Percentiles rank a stretch among this genome's conserved stretches.
Conservation (phyloP, 2,797 vertebrate species). For the Helostoma temminkii region DNA sequence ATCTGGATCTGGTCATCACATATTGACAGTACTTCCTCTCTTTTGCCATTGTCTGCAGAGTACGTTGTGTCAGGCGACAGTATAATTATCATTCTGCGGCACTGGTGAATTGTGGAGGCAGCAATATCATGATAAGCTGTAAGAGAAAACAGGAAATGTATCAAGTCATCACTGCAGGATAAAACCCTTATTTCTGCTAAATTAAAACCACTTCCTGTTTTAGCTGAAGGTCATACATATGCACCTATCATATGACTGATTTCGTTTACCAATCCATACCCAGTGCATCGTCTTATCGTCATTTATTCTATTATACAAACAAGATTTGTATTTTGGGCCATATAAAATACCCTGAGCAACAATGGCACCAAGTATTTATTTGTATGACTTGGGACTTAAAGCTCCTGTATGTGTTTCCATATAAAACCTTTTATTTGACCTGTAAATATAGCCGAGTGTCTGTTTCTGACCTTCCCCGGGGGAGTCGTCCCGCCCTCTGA, state of each 20-base stretch:
- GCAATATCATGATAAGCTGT: slow-evolving; percentile 72
- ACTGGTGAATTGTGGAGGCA: slow-evolving; percentile 51
- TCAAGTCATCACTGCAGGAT: not conserved
- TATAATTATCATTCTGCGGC: slow-evolving; percentile 79
- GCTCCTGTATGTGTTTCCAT: too few species aligned
- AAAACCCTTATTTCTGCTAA: not conserved
- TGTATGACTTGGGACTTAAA: too few species aligned
- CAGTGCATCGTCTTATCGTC: too few species aligned
- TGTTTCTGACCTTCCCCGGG: slow-evolving; percentile 81
- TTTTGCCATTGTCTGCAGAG: not conserved
- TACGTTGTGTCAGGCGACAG: slow-evolving; percentile 46
- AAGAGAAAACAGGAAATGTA: slow-evolving; percentile 13
- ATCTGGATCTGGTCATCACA: slow-evolving; percentile 32
- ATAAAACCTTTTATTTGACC: not conserved
- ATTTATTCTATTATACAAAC: too few species aligned
- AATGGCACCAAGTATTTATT: too few species aligned
- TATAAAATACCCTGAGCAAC: too few species aligned
- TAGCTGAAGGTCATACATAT: too few species aligned
- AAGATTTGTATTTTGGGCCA: too few species aligned
- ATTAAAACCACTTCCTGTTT: not conserved
- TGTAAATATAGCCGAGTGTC: not conserved
- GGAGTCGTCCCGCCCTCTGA: slow-evolving; percentile 79
- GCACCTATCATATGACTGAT: not conserved
- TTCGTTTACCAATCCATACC: not conserved
- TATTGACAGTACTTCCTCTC: not conserved